Evolutionary conservation across 2,888 invertebrate genomes (phyloP).

Genomic region (Corbicula japonica): DNA sequence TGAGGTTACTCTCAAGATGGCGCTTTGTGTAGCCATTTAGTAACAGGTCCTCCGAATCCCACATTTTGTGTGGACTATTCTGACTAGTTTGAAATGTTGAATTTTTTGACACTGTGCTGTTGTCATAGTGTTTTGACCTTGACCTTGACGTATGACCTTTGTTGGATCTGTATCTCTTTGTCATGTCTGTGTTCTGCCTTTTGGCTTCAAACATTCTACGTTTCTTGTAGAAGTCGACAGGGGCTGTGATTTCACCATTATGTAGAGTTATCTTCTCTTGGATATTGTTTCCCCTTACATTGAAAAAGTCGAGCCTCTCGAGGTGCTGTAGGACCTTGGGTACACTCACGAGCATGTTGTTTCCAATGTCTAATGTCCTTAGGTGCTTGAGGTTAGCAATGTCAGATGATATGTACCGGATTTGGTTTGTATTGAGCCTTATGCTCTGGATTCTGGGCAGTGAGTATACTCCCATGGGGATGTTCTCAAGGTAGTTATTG

Average conservation of each 20-base stretch:
- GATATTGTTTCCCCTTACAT: slow-evolving; percentile 81
- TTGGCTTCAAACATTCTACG: slow-evolving; percentile 37
- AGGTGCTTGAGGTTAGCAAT: slow-evolving; percentile 80
- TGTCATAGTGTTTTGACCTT: slow-evolving; percentile 40
- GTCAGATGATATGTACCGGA: slow-evolving; percentile 81
- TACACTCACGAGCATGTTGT: slow-evolving; percentile 80
- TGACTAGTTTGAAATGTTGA: slow-evolving; percentile 24
- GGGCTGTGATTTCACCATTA: slow-evolving; percentile 59
- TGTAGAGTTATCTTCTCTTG: slow-evolving; percentile 48
- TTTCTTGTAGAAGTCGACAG: slow-evolving; percentile 54
- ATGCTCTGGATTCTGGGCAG: slow-evolving; percentile 77
- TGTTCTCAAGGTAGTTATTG: slow-evolving; percentile 80
- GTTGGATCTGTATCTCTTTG: slow-evolving; percentile 9
- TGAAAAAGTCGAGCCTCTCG: slow-evolving; percentile 81
- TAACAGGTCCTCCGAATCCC: slow-evolving; percentile 70
- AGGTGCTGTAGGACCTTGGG: slow-evolving; percentile 82
- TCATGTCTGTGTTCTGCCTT: slow-evolving; percentile 8
- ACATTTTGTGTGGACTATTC: slow-evolving; percentile 55
- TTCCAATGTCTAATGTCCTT: slow-evolving; percentile 80
- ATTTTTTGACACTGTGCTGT: slow-evolving; percentile 34
- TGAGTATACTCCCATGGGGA: slow-evolving; percentile 82
- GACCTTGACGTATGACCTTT: slow-evolving; percentile 29
- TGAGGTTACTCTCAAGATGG: slow-evolving; percentile 60
- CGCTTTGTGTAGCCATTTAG: slow-evolving; percentile 69
- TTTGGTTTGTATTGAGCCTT: slow-evolving; percentile 78